Conservation (phyloP, 2,797 vertebrate genomes). For the Pseudochirops corinnae region DNA sequence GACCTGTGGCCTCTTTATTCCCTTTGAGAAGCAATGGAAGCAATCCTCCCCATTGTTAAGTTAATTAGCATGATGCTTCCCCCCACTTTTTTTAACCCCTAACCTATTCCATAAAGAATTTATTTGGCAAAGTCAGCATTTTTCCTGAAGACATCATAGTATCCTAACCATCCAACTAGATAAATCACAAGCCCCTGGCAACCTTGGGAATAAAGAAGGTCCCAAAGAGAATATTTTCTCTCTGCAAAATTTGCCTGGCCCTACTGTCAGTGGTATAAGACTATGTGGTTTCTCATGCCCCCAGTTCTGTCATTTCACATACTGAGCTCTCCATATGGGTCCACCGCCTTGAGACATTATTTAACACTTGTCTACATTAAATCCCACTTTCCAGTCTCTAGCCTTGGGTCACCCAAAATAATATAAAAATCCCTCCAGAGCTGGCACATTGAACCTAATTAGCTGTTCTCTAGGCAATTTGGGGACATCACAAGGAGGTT, state of each 20-base stretch:
- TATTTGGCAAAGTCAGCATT: conserved; percentile 41
- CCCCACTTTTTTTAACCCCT: neutral
- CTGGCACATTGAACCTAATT: conserved; percentile 50
- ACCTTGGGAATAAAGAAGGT: neutral
- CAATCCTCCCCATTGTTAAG: conserved; percentile 13
- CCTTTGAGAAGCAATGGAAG: conserved; percentile 60
- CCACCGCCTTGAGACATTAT: neutral
- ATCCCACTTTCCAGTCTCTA: conserved; percentile 33
- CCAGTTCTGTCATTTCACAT: neutral
- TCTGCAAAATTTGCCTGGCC: neutral
- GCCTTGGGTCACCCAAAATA: conserved; percentile 15
- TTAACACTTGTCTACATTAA: conserved; percentile 23
- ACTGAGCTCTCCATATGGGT: neutral
- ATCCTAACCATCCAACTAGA: neutral
- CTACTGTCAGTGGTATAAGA: neutral
- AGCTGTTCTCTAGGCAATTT: conserved; percentile 30
- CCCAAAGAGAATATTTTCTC: neutral
- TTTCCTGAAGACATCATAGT: neutral
- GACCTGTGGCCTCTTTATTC: neutral
- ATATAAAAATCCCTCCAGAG: conserved; percentile 29
- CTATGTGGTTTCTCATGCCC: neutral
- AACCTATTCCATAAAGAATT: conserved; percentile 34
- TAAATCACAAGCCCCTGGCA: neutral
- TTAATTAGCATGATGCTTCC: conserved; percentile 39
- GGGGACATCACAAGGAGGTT: conserved; percentile 30